These are phyloP conservation scores for Pteropus alecto DNA, from an alignment of 2,113 vertebrate genomes.

Conservation along the genomic window DNA sequence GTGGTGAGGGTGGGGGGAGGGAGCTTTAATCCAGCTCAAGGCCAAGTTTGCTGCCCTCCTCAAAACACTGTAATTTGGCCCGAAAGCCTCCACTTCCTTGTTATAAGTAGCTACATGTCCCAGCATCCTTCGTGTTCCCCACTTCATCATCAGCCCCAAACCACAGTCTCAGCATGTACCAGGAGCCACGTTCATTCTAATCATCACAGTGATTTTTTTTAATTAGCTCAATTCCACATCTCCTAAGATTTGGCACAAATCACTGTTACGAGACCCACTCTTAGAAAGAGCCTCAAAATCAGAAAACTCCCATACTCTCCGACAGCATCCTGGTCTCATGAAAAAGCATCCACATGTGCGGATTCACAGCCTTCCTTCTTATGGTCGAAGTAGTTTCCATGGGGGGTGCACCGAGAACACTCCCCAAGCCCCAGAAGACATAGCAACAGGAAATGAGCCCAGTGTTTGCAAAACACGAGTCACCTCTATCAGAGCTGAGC, in stretches of 20 bases:
- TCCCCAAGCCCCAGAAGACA: neutral
- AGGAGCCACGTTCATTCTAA: neutral
- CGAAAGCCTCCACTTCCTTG: neutral
- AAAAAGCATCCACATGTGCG: neutral
- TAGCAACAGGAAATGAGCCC: neutral
- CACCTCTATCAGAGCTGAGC: fast-evolving
- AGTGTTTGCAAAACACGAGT: neutral
- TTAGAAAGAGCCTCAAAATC: neutral
- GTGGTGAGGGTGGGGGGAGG: too few relatives aligned
- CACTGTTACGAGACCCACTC: neutral
- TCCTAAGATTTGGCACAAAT: neutral
- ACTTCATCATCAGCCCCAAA: conserved; percentile 33
- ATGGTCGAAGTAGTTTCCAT: neutral
- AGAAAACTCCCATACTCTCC: neutral
- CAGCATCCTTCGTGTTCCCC: neutral
- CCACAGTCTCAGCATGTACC: neutral
- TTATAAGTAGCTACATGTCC: neutral
- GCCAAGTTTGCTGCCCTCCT: neutral
- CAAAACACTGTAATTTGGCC: neutral
- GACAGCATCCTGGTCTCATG: neutral
- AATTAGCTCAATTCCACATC: neutral
- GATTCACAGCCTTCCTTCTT: neutral
- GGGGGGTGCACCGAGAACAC: neutral
- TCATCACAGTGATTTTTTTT: neutral
- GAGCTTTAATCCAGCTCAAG: neutral